Conservation (phyloP, 2,888 invertebrate genomes). For the Napeogenes sylphis region DNA sequence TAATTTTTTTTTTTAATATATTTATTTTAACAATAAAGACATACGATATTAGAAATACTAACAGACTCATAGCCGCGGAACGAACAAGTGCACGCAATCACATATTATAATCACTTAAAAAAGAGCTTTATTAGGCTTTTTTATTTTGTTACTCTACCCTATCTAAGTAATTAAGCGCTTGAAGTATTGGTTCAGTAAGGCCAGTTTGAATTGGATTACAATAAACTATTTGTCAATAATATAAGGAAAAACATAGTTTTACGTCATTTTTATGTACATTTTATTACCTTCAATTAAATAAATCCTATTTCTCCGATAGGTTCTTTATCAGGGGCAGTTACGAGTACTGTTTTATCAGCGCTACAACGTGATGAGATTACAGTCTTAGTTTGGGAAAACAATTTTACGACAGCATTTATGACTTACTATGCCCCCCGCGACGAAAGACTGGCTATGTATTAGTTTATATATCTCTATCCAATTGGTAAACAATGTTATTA, state of each 20-base stretch:
- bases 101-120: too few relatives aligned
- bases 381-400: conserved; percentile 49
- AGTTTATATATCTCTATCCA: background rate
- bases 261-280: conserved; percentile 20
- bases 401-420: conserved; percentile 70
- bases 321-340: conserved; percentile 36
- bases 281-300: conserved; percentile 36
- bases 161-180: background rate
- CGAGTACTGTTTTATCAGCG: conserved; percentile 36
- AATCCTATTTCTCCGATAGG: conserved; percentile 34
- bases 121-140: too few relatives aligned
- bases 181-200: background rate
- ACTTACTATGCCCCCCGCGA: conserved; percentile 51
- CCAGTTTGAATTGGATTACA: conserved; percentile 1
- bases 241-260: conserved; percentile 7
- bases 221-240: conserved; percentile 10
- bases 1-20: too few relatives aligned
- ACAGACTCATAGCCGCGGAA: too few relatives aligned
- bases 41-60: too few relatives aligned
- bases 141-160: too few relatives aligned
- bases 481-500: background rate
- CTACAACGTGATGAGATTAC: conserved; percentile 62
- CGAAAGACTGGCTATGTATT: background rate
- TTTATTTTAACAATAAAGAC: too few relatives aligned
- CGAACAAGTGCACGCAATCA: too few relatives aligned